phyloP scores from a whole-genome alignment of 35 echinoderm and acorn worm species.

The Apostichopus japonicus region DNA sequence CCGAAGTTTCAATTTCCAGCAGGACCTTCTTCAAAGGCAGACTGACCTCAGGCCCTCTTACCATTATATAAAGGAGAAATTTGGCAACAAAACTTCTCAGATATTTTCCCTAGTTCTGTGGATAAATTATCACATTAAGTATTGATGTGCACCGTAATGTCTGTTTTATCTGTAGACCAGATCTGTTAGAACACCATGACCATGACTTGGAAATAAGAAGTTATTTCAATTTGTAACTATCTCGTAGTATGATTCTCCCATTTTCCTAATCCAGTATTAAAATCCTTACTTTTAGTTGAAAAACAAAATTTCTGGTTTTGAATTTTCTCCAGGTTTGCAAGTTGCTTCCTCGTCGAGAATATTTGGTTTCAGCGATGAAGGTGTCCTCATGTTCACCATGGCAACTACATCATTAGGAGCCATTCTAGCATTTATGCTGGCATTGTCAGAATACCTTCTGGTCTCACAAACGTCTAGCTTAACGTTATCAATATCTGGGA shows the following conservation, averaged over 20 bases:
- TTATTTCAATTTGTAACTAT: background rate
- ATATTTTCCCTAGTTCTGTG: too few relatives aligned
- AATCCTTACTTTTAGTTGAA: too few relatives aligned
- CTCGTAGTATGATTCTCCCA: background rate
- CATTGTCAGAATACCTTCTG: conserved; percentile 86
- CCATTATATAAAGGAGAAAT: too few relatives aligned
- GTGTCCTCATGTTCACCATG: conserved; percentile 56
- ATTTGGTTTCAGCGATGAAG: conserved; percentile 64
- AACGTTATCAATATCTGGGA: conserved; percentile 96
- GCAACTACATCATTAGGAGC: conserved; percentile 65
- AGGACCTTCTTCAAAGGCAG: too few relatives aligned
- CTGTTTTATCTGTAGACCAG: too few relatives aligned
- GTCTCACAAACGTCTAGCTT: conserved; percentile 84
- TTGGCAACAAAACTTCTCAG: too few relatives aligned
- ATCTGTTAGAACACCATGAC: too few relatives aligned
- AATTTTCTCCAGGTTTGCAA: conserved; percentile 59
- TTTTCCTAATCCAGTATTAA: background rate
- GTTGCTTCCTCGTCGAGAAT: conserved; percentile 71
- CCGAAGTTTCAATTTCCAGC: too few relatives aligned
- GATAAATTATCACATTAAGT: too few relatives aligned
- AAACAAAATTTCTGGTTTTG: too few relatives aligned
- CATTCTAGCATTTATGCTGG: conserved; percentile 83
- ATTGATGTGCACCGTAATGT: background rate
- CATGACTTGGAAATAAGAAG: background rate
- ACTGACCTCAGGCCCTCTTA: too few relatives aligned